Percentiles rank a stretch among this genome's conserved stretches.
These are phyloP conservation scores for Caiman crocodilus DNA, from an alignment of 2,797 vertebrate genomes.

Conservation along the genomic window DNA sequence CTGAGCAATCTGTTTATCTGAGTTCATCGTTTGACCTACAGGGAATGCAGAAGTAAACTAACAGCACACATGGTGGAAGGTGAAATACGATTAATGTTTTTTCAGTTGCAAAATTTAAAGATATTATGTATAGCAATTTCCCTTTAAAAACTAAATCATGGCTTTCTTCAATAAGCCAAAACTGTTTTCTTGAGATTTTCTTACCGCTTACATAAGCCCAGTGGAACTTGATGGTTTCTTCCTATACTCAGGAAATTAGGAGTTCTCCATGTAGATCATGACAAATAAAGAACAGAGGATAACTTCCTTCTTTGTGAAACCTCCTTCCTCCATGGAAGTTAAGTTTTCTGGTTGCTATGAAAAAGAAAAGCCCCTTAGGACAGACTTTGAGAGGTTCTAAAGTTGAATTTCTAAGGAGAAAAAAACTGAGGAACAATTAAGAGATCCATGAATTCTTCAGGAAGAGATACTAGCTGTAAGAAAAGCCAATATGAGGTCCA, in stretches of 20 bases:
- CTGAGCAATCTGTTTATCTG: neutral
- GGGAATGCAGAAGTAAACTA: neutral
- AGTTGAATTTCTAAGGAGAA: neutral
- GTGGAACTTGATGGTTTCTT: neutral
- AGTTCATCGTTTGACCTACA: neutral
- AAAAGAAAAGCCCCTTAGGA: slow-evolving; percentile 26
- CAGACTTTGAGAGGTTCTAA: slow-evolving; percentile 26
- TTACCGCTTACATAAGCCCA: neutral
- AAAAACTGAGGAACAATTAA: slow-evolving; percentile 10
- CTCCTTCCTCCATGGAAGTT: neutral
- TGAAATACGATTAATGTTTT: neutral
- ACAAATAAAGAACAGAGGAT: neutral
- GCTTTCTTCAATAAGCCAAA: neutral
- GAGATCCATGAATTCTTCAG: neutral
- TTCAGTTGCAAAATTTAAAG: neutral
- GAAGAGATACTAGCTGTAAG: slow-evolving; percentile 28
- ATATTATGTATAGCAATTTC: neutral
- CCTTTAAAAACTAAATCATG: neutral
- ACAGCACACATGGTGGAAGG: neutral
- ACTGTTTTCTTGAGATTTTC: neutral
- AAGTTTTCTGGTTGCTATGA: slow-evolving; percentile 27
- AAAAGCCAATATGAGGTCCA: slow-evolving; percentile 25
- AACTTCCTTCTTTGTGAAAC: slow-evolving; percentile 25
- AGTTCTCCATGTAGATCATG: neutral
- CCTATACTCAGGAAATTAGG: neutral